Evolutionary conservation across 1,140 invertebrate species (phyloP).

Genomic region (Lutraria rhynchaena): DNA sequence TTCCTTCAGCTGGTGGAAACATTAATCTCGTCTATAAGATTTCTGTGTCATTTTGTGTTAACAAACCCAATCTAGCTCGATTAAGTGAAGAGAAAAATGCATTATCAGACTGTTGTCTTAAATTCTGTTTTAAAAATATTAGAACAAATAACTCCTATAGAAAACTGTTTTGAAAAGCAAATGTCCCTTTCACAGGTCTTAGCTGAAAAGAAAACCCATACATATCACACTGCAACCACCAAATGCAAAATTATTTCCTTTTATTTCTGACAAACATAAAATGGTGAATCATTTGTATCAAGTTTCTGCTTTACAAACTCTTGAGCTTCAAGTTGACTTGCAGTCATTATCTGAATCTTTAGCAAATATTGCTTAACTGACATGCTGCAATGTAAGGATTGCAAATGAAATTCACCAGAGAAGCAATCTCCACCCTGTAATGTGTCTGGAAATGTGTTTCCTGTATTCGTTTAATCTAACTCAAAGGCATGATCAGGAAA

Average conservation of each 20-base stretch:
- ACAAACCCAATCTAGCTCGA: slow-evolving; percentile 30
- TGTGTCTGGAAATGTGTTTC: too few species aligned
- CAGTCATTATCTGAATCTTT: neutral
- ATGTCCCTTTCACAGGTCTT: slow-evolving; percentile 25
- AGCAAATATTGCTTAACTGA: too few species aligned
- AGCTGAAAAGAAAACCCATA: slow-evolving; percentile 58
- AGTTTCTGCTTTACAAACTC: too few species aligned
- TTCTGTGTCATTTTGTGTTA: slow-evolving; percentile 10
- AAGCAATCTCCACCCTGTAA: too few species aligned
- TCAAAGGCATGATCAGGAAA: too few species aligned
- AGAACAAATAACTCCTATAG: slow-evolving; percentile 60
- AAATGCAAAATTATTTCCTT: too few species aligned
- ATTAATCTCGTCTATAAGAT: slow-evolving; percentile 5
- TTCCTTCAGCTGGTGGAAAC: neutral
- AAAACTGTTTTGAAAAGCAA: slow-evolving; percentile 49
- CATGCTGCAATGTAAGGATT: too few species aligned
- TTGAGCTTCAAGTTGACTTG: too few species aligned
- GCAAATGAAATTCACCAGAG: too few species aligned
- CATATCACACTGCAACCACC: slow-evolving; percentile 55
- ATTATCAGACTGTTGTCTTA: slow-evolving; percentile 48
- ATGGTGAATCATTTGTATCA: too few species aligned
- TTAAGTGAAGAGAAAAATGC: slow-evolving; percentile 48
- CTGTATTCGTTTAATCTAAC: too few species aligned
- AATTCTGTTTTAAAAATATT: slow-evolving; percentile 60
- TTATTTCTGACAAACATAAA: too few species aligned